These are phyloP conservation scores for Callimorpha dominula DNA, from an alignment of 2,888 invertebrate species.

Conservation along the genomic window DNA sequence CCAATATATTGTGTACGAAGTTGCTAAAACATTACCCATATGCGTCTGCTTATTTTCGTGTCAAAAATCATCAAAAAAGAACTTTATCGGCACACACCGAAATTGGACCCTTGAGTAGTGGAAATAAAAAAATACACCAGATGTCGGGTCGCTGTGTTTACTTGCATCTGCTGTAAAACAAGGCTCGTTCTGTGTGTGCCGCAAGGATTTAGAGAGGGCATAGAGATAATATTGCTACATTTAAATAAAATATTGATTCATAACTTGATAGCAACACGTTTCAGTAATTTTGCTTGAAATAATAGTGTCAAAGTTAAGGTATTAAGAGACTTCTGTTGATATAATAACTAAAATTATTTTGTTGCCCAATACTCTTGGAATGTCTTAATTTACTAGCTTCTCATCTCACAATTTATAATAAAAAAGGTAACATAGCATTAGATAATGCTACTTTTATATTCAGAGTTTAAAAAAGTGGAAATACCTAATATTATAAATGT, in stretches of 20 bases:
- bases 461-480: neutral
- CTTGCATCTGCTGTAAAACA: constrained; percentile 83
- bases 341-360: neutral
- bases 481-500: too few relatives aligned
- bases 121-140: constrained; percentile 82
- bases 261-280: neutral
- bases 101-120: constrained; percentile 63
- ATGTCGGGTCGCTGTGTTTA: constrained; percentile 80
- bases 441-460: neutral
- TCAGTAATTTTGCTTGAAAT: neutral
- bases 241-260: constrained; percentile 12
- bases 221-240: constrained; percentile 27
- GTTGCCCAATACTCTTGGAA: too few relatives aligned
- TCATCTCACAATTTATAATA: too few relatives aligned
- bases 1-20: neutral
- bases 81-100: constrained; percentile 44
- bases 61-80: constrained; percentile 27
- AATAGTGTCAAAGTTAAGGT: neutral
- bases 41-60: neutral
- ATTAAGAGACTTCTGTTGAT: neutral
- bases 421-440: too few relatives aligned
- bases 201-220: constrained; percentile 65
- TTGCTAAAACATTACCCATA: neutral
- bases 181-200: constrained; percentile 76
- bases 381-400: too few relatives aligned